Conservation (phyloP, 2,888 invertebrate genomes). For the Diarsia dahlii region DNA sequence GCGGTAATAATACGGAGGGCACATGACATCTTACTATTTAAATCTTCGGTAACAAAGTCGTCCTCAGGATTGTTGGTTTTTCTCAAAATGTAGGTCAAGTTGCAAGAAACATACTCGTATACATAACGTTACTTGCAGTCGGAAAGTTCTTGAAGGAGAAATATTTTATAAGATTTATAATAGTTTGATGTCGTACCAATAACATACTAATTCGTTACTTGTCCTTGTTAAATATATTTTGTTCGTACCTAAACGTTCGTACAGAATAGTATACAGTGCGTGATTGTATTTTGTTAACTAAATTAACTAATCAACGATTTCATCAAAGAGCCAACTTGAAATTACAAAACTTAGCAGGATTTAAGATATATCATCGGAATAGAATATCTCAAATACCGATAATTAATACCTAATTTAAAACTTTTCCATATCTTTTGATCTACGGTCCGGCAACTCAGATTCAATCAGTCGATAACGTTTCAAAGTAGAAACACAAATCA, state of each 20-base stretch:
- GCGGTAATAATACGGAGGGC: neutral
- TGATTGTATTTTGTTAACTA: neutral
- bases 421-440: constrained; percentile 29
- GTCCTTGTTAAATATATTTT: neutral
- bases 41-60: neutral
- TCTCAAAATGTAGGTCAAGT: constrained; percentile 22
- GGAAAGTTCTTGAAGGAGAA: neutral
- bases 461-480: constrained; percentile 19
- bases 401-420: constrained; percentile 30
- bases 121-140: neutral
- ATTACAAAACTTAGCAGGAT: neutral
- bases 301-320: neutral
- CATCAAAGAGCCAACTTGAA: constrained; percentile 1
- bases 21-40: neutral
- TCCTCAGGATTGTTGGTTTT: neutral
- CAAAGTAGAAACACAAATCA: constrained; percentile 40
- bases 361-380: neutral
- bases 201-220: neutral
- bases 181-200: neutral
- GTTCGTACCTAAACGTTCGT: no score
- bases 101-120: neutral
- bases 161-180: neutral
- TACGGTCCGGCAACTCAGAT: neutral
- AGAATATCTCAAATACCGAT: neutral
- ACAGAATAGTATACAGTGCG: no score